These are phyloP conservation scores for Andricus grossulariae DNA, from an alignment of 1,140 invertebrate species.

Conservation along the genomic window DNA sequence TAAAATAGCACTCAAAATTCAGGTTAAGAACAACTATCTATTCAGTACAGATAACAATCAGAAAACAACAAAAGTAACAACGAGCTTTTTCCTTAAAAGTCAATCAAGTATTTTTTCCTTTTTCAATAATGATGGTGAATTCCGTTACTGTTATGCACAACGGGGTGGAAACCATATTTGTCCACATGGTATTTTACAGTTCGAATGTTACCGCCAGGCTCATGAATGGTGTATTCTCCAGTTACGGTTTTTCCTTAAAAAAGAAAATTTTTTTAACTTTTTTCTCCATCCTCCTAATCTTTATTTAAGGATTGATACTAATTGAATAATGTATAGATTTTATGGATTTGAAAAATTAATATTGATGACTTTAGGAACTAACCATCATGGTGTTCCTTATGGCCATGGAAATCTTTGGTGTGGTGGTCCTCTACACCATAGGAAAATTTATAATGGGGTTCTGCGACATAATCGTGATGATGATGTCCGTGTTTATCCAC, in stretches of 20 bases:
- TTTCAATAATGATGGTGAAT: conserved; percentile 50
- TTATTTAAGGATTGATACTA: no score
- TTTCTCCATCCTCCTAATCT: no score
- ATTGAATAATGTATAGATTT: no score
- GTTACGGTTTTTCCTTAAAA: conserved; percentile 45
- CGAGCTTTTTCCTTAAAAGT: not conserved
- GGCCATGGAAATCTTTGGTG: conserved; percentile 59
- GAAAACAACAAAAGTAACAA: no score
- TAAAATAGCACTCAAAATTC: no score
- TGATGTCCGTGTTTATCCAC: conserved; percentile 51
- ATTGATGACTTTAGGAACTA: not conserved
- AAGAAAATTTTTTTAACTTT: conserved; percentile 8
- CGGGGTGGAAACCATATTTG: conserved; percentile 69
- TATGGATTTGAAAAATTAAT: no score
- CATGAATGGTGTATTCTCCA: conserved; percentile 84
- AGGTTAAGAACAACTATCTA: no score
- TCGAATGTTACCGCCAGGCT: conserved; percentile 54
- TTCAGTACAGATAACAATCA: no score
- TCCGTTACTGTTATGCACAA: conserved; percentile 80
- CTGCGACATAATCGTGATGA: conserved; percentile 57
- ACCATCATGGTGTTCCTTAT: conserved; percentile 58
- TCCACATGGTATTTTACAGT: conserved; percentile 54
- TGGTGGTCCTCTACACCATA: conserved; percentile 63
- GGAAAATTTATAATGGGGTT: conserved; percentile 59
- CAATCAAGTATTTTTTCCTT: not conserved